Evolutionary conservation across 2,113 vertebrate genomes (phyloP).

Genomic region (Ranitomeya imitator): DNA sequence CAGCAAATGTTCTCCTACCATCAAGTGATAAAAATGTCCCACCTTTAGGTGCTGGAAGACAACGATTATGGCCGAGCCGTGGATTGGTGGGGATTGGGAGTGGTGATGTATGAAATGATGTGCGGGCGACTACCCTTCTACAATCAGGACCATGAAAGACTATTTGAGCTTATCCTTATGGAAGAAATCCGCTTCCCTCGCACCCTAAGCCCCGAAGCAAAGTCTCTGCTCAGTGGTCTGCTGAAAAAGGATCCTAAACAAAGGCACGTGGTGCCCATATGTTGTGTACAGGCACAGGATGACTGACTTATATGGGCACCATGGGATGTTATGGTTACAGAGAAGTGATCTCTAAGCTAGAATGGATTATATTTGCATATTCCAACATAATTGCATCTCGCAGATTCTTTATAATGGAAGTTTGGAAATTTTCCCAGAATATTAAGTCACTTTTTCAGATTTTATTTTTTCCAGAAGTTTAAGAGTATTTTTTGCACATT

Average conservation of each 20-base stretch:
- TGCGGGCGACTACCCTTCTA: constrained; percentile 93
- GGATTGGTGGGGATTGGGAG: constrained; percentile 94
- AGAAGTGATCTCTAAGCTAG: background rate
- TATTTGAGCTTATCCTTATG: constrained; percentile 94
- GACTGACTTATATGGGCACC: no score
- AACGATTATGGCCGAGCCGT: constrained; percentile 89
- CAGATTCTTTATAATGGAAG: no score
- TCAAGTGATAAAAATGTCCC: background rate
- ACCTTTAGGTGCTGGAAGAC: constrained; percentile 86
- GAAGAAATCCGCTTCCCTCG: constrained; percentile 92
- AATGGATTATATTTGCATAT: no score
- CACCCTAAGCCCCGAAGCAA: constrained; percentile 81
- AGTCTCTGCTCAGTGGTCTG: constrained; percentile 83
- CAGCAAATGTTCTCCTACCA: background rate
- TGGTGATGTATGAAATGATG: constrained; percentile 97
- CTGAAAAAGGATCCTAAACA: constrained; percentile 92
- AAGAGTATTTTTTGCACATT: no score
- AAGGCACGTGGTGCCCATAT: constrained; percentile 67
- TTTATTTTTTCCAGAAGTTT: background rate
- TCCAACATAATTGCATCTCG: no score
- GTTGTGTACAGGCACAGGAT: no score
- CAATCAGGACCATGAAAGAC: constrained; percentile 93
- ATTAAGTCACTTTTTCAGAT: background rate
- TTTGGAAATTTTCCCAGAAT: no score
- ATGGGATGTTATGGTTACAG: background rate